Evolutionary conservation across 2,797 vertebrate species (phyloP).

Genomic region (Halcyon chelicuti): DNA sequence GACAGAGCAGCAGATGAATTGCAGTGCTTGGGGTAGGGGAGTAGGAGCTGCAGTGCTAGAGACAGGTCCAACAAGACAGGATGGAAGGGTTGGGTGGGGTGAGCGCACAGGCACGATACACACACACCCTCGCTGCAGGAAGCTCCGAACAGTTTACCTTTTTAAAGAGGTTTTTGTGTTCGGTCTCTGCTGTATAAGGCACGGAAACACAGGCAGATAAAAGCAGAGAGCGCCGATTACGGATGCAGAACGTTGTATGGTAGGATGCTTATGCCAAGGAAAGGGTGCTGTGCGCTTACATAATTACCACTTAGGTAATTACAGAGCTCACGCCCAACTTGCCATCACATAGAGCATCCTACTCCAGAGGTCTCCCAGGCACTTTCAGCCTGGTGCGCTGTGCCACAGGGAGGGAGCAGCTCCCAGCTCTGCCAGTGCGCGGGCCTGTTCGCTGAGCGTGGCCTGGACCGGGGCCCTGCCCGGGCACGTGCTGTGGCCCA

Average conservation of each 20-base stretch:
- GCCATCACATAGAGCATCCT: not conserved
- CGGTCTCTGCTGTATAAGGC: not conserved
- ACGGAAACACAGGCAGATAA: not conserved
- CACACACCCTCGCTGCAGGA: not conserved
- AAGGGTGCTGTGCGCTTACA: not conserved
- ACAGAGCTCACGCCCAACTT: not conserved
- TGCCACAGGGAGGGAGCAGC: not conserved
- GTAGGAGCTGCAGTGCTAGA: not conserved
- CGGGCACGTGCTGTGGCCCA: not conserved
- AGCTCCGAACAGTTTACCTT: not conserved
- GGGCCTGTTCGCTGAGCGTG: accelerated
- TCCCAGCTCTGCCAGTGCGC: not conserved
- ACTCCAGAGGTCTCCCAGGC: not conserved
- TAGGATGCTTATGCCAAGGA: not conserved
- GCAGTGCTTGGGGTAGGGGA: slow-evolving; percentile 1
- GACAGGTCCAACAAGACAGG: not conserved
- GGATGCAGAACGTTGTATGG: not conserved
- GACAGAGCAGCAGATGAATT: slow-evolving; percentile 38
- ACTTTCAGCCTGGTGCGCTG: not conserved
- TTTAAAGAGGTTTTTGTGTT: slow-evolving; percentile 5
- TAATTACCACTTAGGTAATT: slow-evolving; percentile 27
- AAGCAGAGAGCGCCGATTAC: not conserved
- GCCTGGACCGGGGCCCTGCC: not conserved
- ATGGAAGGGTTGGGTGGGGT: not conserved
- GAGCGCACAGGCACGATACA: not conserved